Evolutionary conservation across 2,113 vertebrate species (phyloP), one percentile per base, ranked within the genome.

Genomic region (Lipophrys pholis): DNA sequence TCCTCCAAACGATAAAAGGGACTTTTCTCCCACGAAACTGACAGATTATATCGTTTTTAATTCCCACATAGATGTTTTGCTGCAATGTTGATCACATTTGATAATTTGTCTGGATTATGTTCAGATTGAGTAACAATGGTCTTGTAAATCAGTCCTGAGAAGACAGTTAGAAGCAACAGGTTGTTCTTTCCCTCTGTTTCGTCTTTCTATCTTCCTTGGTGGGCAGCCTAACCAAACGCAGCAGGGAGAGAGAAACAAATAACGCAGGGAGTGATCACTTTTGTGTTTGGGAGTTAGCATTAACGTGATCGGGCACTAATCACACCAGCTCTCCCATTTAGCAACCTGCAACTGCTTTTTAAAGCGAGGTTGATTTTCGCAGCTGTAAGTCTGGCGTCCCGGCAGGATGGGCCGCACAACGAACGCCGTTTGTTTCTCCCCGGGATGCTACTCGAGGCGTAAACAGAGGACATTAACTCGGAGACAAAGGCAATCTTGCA

Each of bases 401-500:
- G 41, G 69, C 5, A 17, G 67, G 41, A 35, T 81, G 17, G n/a
- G 39, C 4, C 5, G 6, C 17, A 8, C 40, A 14, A 56, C 60
- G 72, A 45, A 56, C 14, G 46, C 52, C 45, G 16, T 35, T 66
- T 52, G 5, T 58, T 66, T 46, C 45, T 21, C 49, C 57, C 12
- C 56, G 55, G 66, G 45, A 12, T n/a, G 43, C 43, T 4, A 7
- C 58, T 45, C 57, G 7, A 43, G 52, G 73, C 73, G 62, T 12
- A 52, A 49, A 69, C 16, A 14, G 3, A 49, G 43, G 40, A 72
- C 21, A 68, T 70, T 41, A 67, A 57, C 58, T 48, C 46, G 10
- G 67, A 70, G 56, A 66, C 54, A 49, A 64, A 72, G 58, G 40
- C 73, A 88, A 78, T 86, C 69, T 82, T 49, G 3, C 55, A 71